Percentiles rank a stretch among this genome's conserved stretches.
These are phyloP conservation scores for Leucophora obtusa DNA, from an alignment of 2,888 invertebrate genomes.

Conservation along the genomic window DNA sequence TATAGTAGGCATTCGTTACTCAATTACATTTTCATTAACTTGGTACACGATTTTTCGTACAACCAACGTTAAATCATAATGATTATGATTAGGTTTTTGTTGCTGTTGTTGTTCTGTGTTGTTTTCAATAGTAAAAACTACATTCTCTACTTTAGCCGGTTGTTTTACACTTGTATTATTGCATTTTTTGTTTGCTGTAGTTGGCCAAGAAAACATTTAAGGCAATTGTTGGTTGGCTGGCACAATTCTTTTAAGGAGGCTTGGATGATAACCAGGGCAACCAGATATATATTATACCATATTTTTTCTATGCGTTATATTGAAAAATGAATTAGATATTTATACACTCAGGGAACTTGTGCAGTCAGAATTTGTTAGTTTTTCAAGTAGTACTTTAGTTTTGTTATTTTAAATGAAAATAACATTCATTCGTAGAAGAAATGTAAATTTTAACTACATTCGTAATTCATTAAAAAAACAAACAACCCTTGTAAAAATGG, in stretches of 20 bases:
- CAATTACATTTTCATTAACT: slow-evolving; percentile 80
- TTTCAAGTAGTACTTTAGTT: no score
- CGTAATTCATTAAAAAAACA: no score
- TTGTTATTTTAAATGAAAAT: no score
- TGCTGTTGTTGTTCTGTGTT: background rate
- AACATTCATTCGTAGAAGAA: no score
- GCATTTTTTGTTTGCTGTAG: slow-evolving; percentile 19
- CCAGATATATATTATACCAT: no score
- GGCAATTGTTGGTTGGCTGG: slow-evolving; percentile 14
- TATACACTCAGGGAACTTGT: no score
- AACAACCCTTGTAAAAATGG: no score
- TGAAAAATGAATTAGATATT: no score
- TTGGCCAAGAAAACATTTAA: background rate
- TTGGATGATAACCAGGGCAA: no score
- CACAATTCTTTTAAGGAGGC: background rate
- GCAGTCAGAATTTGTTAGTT: no score
- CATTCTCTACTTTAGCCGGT: slow-evolving; percentile 22
- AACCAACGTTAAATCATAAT: slow-evolving; percentile 78
- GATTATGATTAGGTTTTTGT: slow-evolving; percentile 75
- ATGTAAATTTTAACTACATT: no score
- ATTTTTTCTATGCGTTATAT: no score
- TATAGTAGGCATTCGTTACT: slow-evolving; percentile 75
- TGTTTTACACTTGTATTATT: slow-evolving; percentile 54
- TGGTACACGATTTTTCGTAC: slow-evolving; percentile 79
- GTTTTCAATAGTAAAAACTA: slow-evolving; percentile 32